A percentile compares a stretch with the other conserved stretches of the same genome.
phyloP scores from a whole-genome alignment of 2,113 vertebrate species.

The Petrocephalus zakoni region DNA sequence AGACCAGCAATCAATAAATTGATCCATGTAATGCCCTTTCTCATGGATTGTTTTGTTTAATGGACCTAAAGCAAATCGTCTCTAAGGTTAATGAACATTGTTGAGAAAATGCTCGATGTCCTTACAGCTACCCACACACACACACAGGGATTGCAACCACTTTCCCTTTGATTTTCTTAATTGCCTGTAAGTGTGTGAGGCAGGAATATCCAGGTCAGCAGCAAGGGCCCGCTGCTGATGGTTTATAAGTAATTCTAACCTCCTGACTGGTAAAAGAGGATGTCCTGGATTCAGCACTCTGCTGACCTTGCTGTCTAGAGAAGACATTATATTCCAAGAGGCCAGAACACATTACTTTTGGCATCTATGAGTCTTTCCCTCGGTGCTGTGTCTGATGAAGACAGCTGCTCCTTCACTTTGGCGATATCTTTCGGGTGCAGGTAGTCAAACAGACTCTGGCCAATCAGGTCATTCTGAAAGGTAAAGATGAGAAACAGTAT shows the following conservation, averaged over 20 bases:
- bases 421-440: conserved; percentile 80
- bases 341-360: conserved; percentile 61
- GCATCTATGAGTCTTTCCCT: conserved; percentile 69
- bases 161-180: not conserved
- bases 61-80: not conserved
- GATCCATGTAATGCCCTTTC: not conserved
- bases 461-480: conserved; percentile 68
- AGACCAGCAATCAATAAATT: not conserved
- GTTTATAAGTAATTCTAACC: not conserved
- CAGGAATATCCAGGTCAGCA: not conserved
- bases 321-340: not conserved
- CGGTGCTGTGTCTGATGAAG: conserved; percentile 60
- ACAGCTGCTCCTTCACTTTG: conserved; percentile 82
- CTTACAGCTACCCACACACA: not conserved
- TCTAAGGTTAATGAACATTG: not conserved
- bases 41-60: not conserved
- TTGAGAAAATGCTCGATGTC: not conserved
- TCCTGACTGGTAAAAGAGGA: not conserved
- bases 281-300: not conserved
- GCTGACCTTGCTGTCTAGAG: not conserved
- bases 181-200: not conserved
- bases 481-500: not conserved
- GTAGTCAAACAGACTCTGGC: conserved; percentile 78
- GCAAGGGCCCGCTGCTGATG: not conserved
- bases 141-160: not conserved